Evolutionary conservation across 2,797 vertebrate species (phyloP), one percentile per base, ranked within the genome.

Genomic region (Euthynnus affinis): DNA sequence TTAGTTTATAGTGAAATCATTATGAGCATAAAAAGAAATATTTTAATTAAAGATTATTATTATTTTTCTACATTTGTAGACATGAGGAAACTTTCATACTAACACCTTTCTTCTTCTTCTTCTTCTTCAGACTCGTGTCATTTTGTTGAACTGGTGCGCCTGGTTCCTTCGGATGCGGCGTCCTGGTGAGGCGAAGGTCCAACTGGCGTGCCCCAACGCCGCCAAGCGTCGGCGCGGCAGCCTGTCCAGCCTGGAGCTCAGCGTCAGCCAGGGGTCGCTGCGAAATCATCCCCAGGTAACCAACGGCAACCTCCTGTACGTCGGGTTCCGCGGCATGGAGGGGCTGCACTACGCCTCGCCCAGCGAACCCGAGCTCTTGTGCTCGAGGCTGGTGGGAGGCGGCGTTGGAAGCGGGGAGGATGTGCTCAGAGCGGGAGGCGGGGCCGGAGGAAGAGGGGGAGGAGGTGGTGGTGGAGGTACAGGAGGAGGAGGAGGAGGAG

Each of bases 81-180:
- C 10, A 48, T 48, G 17, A 48, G 42, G 15, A 46, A 15, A 3
- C 42, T 9, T 0, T 48, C 44, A 46, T 49, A 3, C 48, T 49
- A n/a, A 49, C n/a, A 49, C 18, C 20, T n/a, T n/a, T 1, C 42
- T 32, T 91, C 9, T 92, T 93, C 9, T 96, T 95, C 86, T 82
- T 94, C 52, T 93, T 93, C 0, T 71, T 94, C 87, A 98, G 97
- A 98, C 96, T 8, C 95, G 97, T 69, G 92, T 97, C 32, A 89
- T 98, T 77, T 91, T 98, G 23, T 93, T 98, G 85, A 98, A 98
- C 88, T 98, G 97, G 97, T 98, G 97, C 1, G 97, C 97, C 2
- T 98, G 97, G 97, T 98, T 98, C 82, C 93, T 98, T 88, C 93
- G 97, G 53, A 98, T 98, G 97, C 96, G 97, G 23, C 94, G 97